Base-by-base conservation (phyloP, 2,888 invertebrate genomes). In the Brenthis daphne region DNA sequence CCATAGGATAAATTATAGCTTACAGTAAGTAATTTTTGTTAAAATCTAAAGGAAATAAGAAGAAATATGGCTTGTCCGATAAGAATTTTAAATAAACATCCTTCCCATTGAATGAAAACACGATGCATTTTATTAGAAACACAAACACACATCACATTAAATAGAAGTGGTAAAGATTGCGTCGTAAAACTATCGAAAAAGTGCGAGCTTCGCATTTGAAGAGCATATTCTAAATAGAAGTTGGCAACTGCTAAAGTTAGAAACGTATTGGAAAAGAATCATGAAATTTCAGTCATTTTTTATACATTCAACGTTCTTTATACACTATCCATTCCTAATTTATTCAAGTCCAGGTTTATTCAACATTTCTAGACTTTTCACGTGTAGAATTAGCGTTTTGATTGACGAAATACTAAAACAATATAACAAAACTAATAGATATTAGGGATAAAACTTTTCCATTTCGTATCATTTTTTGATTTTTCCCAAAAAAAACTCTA, bases 121-220 rank as follows among this genome's bases (percentile, higher is more conserved):
- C 16, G 53, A 51, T 29, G 53, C 37, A 63, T 63, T 53, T 63
- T 37, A n/a, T 63, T 53, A n/a, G 37, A 29, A 48, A 63, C 16
- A 53, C 53, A 63, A 63, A 63, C 61, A 53, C 37, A 53, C 61
- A 50, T 61, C 61, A 61, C 33, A 53, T 63, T 63, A 63, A 63
- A 63, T 37, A 37, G 33, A 51, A 6, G 8, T 6, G 55, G 54
- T 56, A 69, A 51, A 33, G 43, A 68, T 48, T 58, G 54, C 60
- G 43, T 67, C 65, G 58, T 70, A 65, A 67, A 70, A 57, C 64
- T 57, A 67, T 70, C 61, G 61, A 82, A 85, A 86, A 88, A 85
- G 87, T 86, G 87, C 81, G 85, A 86, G 87, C 86, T 86, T 87
- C 88, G 89, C 87, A 87, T 89, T 84, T 86, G 87, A 85, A 85